Evolutionary conservation across 37 sponge, comb jelly and placozoan genomes (phyloP).

Genomic region (Crambe crambe): DNA sequence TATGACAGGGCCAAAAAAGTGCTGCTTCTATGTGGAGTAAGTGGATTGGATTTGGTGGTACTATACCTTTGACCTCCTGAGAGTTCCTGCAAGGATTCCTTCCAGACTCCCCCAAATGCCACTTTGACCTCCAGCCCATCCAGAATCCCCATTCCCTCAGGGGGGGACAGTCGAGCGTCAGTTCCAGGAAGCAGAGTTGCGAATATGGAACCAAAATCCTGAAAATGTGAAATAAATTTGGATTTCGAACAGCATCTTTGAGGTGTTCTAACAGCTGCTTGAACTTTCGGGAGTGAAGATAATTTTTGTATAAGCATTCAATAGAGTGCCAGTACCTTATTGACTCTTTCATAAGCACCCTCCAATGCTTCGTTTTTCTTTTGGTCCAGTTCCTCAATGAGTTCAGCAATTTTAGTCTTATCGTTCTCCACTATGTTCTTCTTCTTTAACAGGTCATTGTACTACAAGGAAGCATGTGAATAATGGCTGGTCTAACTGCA

Average conservation of each 20-base stretch:
- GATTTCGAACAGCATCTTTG: no score
- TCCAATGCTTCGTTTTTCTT: conserved; percentile 96
- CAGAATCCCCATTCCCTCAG: conserved; percentile 83
- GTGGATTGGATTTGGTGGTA: background rate
- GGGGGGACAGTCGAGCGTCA: conserved; percentile 81
- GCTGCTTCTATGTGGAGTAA: no score
- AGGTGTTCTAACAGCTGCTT: no score
- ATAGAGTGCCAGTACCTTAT: no score
- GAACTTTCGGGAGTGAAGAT: no score
- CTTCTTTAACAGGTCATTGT: conserved; percentile 91
- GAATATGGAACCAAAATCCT: conserved; percentile 99
- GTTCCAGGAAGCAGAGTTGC: conserved; percentile 94
- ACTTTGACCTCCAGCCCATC: conserved; percentile 97
- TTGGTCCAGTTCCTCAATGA: conserved; percentile 91
- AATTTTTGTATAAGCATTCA: no score
- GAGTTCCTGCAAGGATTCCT: conserved; percentile 93
- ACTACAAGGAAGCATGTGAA: conserved; percentile 65
- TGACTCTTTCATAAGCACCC: conserved; percentile 85
- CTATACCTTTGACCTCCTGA: conserved; percentile 95
- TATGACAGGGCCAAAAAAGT: no score
- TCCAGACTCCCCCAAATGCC: conserved; percentile 97
- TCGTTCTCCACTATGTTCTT: conserved; percentile 96
- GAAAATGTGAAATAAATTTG: background rate
- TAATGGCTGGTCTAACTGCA: background rate
- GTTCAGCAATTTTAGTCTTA: conserved; percentile 88